phyloP scores from a whole-genome alignment of 2,888 invertebrate species.

The Heliconius ethilla region DNA sequence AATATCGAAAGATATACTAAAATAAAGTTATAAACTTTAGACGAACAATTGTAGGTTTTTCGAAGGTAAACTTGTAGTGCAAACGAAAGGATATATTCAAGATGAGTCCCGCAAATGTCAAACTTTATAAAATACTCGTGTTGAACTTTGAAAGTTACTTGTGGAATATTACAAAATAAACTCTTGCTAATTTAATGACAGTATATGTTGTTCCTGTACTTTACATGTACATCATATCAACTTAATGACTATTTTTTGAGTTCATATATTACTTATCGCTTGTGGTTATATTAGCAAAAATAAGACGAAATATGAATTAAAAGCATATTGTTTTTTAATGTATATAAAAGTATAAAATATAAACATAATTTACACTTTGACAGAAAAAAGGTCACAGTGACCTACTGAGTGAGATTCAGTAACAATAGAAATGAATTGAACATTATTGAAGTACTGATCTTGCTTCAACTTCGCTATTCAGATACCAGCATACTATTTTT shows the following conservation, averaged over 20 bases:
- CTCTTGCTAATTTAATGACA: constrained; percentile 40
- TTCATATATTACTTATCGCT: neutral
- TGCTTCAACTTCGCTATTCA: neutral
- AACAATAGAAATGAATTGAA: constrained; percentile 49
- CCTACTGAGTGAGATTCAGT: constrained; percentile 50
- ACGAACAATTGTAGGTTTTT: constrained; percentile 61
- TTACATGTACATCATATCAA: constrained; percentile 19
- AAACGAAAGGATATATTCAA: constrained; percentile 69
- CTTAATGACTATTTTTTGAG: constrained; percentile 28
- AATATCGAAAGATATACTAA: constrained; percentile 24
- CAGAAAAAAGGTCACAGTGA: constrained; percentile 53
- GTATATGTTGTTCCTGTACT: constrained; percentile 21
- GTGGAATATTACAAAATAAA: constrained; percentile 43
- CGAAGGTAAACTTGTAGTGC: constrained; percentile 68
- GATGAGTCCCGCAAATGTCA: constrained; percentile 72
- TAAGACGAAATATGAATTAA: neutral
- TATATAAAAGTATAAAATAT: neutral
- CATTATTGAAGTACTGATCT: constrained; percentile 59
- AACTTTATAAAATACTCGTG: constrained; percentile 56
- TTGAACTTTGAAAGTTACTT: constrained; percentile 61
- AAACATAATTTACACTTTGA: neutral
- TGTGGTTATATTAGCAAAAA: neutral
- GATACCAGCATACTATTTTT: neutral
- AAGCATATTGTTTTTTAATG: neutral
- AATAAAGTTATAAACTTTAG: constrained; percentile 41